Conservation (phyloP, 1,140 invertebrate species). For the Laodelphax striatellus region DNA sequence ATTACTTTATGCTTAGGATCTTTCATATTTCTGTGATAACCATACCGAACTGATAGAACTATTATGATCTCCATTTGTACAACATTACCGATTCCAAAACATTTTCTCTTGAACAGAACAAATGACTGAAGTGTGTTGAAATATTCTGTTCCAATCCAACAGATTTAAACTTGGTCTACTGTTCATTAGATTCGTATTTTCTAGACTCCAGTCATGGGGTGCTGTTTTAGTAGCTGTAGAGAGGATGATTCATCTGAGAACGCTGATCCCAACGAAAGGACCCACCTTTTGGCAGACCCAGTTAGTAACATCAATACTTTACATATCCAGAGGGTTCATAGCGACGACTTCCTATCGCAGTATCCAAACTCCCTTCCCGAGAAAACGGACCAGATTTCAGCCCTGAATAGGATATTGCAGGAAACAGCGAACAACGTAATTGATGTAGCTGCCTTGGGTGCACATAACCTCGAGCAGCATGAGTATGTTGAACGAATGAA, state of each 20-base stretch:
- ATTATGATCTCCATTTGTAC: too few species aligned
- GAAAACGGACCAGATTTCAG: slow-evolving; percentile 78
- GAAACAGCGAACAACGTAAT: slow-evolving; percentile 80
- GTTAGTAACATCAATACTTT: background rate
- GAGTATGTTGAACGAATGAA: slow-evolving; percentile 65
- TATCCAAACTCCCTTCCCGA: slow-evolving; percentile 55
- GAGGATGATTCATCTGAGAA: background rate
- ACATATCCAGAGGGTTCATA: slow-evolving; percentile 22
- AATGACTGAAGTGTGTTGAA: too few species aligned
- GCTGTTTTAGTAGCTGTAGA: too few species aligned
- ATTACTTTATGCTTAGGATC: too few species aligned
- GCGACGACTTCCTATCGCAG: slow-evolving; percentile 49
- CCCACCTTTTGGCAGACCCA: background rate
- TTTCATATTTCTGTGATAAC: too few species aligned
- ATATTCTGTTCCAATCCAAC: too few species aligned
- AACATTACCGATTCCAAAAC: too few species aligned
- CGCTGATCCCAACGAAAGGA: background rate
- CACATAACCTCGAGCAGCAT: slow-evolving; percentile 64
- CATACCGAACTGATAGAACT: too few species aligned
- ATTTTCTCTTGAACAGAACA: too few species aligned
- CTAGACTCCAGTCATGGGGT: too few species aligned
- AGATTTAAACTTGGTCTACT: too few species aligned
- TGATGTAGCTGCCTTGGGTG: slow-evolving; percentile 67
- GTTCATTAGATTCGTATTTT: too few species aligned
- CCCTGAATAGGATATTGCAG: slow-evolving; percentile 72